Conservation (phyloP, 2,888 invertebrate species). For the Hydriomena furcata region DNA sequence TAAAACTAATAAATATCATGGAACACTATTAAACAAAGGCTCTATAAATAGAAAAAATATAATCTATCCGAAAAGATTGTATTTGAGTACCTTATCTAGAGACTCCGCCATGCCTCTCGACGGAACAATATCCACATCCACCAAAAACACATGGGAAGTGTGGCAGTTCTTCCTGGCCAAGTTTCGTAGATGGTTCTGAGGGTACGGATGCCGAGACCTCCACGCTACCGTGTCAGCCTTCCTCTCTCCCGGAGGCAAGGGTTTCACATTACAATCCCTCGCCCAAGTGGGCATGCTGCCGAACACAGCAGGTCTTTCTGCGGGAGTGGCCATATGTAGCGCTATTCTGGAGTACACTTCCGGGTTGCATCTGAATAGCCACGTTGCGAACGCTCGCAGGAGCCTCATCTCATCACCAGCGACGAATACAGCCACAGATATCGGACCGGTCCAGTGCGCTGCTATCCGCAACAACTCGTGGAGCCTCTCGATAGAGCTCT, state of each 20-base stretch:
- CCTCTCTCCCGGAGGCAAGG: conserved; percentile 85
- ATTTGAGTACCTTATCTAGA: conserved; percentile 77
- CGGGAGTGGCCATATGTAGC: conserved; percentile 90
- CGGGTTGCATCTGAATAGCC: conserved; percentile 89
- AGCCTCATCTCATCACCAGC: conserved; percentile 90
- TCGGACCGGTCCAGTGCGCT: conserved; percentile 92
- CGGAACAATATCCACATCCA: conserved; percentile 95
- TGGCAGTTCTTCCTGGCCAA: conserved; percentile 93
- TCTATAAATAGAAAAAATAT: no score
- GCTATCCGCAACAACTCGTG: conserved; percentile 90
- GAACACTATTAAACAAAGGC: no score
- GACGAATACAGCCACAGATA: conserved; percentile 92
- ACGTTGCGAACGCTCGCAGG: conserved; percentile 88
- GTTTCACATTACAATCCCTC: conserved; percentile 87
- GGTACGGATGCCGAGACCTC: conserved; percentile 90
- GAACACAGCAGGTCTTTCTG: conserved; percentile 84
- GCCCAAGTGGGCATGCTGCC: conserved; percentile 83
- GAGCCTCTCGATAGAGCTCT: conserved; percentile 92
- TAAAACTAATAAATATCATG: no score
- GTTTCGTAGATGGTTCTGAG: conserved; percentile 95
- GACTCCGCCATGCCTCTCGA: conserved; percentile 88
- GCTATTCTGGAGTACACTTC: conserved; percentile 88
- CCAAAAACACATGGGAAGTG: conserved; percentile 90
- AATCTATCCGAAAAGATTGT: not conserved
- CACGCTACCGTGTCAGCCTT: conserved; percentile 86